A percentile compares a stretch with the other conserved stretches of the same genome.
Evolutionary conservation across 1,140 invertebrate species (phyloP).

Genomic region (Adoxophyes honmai): DNA sequence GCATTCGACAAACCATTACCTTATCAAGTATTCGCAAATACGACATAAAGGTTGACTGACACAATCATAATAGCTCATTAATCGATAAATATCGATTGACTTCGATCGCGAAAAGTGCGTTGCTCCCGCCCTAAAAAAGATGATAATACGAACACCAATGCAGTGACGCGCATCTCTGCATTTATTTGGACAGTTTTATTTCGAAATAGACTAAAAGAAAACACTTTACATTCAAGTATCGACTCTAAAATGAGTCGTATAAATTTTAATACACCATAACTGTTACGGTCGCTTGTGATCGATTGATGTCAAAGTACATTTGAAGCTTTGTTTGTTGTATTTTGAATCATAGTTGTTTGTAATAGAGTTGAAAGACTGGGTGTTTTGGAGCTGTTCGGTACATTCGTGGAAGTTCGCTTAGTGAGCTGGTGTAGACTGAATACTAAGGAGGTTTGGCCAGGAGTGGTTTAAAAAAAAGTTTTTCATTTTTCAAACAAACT

Average conservation of each 20-base stretch:
- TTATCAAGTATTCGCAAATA: not conserved
- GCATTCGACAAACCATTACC: not conserved
- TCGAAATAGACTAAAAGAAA: not conserved
- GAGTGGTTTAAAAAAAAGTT: not conserved
- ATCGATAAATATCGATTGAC: slow-evolving; percentile 11
- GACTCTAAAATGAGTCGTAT: not conserved
- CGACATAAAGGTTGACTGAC: slow-evolving; percentile 3
- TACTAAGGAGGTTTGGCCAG: not conserved
- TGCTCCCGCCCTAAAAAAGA: slow-evolving; percentile 45
- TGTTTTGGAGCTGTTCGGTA: not conserved
- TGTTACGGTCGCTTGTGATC: not conserved
- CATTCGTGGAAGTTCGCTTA: slow-evolving; percentile 9
- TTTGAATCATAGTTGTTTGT: not conserved
- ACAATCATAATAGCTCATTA: slow-evolving; percentile 14
- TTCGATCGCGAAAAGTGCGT: slow-evolving; percentile 25
- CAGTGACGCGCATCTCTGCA: slow-evolving; percentile 43
- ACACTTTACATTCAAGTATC: not conserved
- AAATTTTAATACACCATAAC: not conserved
- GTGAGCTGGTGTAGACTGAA: slow-evolving; percentile 4
- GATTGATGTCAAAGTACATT: not conserved
- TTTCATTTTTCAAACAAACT: not conserved
- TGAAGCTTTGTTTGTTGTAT: not conserved
- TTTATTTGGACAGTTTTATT: slow-evolving; percentile 33
- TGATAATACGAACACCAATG: slow-evolving; percentile 31
- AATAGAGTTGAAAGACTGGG: not conserved